These are phyloP conservation scores for Drosophila merina DNA, from an alignment of 2,888 invertebrate species.

Conservation along the genomic window DNA sequence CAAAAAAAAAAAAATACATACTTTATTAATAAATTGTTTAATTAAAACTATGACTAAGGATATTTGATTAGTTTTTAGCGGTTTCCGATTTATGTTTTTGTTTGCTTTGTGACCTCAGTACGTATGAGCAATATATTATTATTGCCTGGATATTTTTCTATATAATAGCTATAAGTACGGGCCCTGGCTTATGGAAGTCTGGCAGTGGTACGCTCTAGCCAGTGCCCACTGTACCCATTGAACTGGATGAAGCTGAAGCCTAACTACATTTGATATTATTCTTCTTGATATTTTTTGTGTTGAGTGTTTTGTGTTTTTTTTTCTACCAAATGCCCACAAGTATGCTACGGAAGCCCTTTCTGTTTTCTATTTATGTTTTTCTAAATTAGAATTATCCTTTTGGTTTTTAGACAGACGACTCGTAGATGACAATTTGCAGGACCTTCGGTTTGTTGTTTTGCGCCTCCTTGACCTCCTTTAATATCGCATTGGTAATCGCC, in stretches of 20 bases:
- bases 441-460: constrained; percentile 85
- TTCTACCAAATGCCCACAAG: background rate
- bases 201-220: constrained; percentile 27
- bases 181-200: constrained; percentile 38
- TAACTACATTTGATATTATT: constrained; percentile 43
- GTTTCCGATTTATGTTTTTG: constrained; percentile 1
- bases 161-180: constrained; percentile 31
- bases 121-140: constrained; percentile 64
- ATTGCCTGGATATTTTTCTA: constrained; percentile 60
- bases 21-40: background rate
- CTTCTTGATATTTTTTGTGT: constrained; percentile 19
- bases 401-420: constrained; percentile 89
- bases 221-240: constrained; percentile 23
- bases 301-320: background rate
- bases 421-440: constrained; percentile 93
- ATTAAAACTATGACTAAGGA: constrained; percentile 15
- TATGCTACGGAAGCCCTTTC: constrained; percentile 33
- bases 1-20: constrained; percentile 24
- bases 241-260: constrained; percentile 24
- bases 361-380: background rate
- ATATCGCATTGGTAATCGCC: constrained; percentile 86
- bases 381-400: too few relatives aligned
- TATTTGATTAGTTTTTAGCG: constrained; percentile 17
- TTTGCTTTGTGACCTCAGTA: constrained; percentile 51
- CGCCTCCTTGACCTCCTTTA: constrained; percentile 88